phyloP scores from a whole-genome alignment of 2,888 invertebrate species.

The Lepidocyrtinus sp. region DNA sequence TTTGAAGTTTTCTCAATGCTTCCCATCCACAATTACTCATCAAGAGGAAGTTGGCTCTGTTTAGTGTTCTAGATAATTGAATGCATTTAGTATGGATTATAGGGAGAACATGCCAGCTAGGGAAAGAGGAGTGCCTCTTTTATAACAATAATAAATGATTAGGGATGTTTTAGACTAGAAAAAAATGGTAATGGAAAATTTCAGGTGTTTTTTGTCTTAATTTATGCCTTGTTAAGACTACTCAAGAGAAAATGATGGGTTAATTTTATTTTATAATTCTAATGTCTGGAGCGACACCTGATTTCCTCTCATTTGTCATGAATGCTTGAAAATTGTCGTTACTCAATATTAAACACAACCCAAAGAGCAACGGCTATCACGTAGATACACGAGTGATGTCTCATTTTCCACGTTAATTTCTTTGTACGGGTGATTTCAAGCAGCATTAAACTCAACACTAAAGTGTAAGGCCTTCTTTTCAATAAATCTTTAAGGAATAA shows the following conservation, averaged over 20 bases:
- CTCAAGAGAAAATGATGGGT: neutral
- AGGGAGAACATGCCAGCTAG: slow-evolving; percentile 16
- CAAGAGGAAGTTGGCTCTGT: slow-evolving; percentile 53
- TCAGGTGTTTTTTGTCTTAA: slow-evolving; percentile 11
- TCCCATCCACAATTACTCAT: slow-evolving; percentile 12
- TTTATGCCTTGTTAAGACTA: slow-evolving; percentile 14
- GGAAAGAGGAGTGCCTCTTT: neutral
- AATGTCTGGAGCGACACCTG: slow-evolving; percentile 2
- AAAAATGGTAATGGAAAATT: neutral
- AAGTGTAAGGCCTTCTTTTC: slow-evolving; percentile 36
- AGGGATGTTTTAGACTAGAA: neutral
- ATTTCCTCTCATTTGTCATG: slow-evolving; percentile 4
- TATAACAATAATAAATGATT: slow-evolving; percentile 7
- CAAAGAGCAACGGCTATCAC: too few species aligned
- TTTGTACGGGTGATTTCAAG: too few species aligned
- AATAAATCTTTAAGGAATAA: slow-evolving; percentile 58
- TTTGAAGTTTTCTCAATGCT: neutral
- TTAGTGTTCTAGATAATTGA: slow-evolving; percentile 35
- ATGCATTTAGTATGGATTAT: neutral
- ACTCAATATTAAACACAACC: too few species aligned
- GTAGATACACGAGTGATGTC: too few species aligned
- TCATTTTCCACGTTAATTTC: too few species aligned
- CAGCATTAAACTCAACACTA: too few species aligned
- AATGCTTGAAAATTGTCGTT: neutral
- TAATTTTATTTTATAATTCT: neutral